Conservation (phyloP, 2,113 vertebrate genomes). For the Phalacrocorax carbo region DNA sequence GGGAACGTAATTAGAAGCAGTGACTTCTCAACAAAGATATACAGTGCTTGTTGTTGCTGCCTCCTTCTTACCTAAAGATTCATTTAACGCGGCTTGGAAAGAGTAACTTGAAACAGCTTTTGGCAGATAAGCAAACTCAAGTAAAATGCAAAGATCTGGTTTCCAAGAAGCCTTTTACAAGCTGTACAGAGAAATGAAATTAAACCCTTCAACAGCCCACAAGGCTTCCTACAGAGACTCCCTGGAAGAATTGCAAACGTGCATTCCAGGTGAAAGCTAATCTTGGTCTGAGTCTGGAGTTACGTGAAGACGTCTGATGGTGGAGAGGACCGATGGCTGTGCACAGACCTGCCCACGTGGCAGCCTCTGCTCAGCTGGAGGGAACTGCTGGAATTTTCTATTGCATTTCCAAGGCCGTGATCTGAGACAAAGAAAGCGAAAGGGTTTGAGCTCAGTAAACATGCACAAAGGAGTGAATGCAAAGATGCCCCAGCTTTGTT, state of each 20-base stretch:
- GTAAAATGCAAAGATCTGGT: slow-evolving; percentile 15
- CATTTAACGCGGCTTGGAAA: background rate
- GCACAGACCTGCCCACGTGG: background rate
- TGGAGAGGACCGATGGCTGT: background rate
- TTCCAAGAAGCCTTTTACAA: slow-evolving; percentile 43
- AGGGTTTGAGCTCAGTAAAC: background rate
- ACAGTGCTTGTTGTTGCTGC: background rate
- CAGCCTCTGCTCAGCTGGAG: background rate
- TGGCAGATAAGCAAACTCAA: background rate
- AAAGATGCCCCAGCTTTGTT: background rate
- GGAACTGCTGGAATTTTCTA: background rate
- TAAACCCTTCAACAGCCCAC: background rate
- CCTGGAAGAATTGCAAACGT: background rate
- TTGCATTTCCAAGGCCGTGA: background rate
- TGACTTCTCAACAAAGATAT: slow-evolving; percentile 23
- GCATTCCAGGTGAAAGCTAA: background rate
- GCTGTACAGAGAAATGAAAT: background rate
- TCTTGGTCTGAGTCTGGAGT: background rate
- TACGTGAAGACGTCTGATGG: background rate
- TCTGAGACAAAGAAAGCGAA: slow-evolving; percentile 16
- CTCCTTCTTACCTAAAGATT: background rate
- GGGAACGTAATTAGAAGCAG: background rate
- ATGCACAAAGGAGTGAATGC: background rate
- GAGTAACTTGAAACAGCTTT: slow-evolving; percentile 42
- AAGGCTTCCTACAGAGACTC: background rate